Evolutionary conservation across 1,140 invertebrate genomes (phyloP).

Genomic region (Hyles vespertilio): DNA sequence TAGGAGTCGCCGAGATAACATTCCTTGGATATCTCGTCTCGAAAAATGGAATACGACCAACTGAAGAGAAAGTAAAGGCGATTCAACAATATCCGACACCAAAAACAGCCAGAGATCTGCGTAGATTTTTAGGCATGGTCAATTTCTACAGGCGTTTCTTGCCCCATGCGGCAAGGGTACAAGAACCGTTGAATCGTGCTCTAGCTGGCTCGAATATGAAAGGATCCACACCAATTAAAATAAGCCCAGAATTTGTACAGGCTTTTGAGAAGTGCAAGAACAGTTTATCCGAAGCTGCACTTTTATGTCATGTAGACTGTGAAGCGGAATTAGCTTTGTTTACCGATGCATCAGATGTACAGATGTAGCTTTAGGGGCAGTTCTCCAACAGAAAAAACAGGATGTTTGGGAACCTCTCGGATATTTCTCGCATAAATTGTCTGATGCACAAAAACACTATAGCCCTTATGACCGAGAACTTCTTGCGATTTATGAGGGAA

Average conservation of each 20-base stretch:
- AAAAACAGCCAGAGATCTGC: neutral
- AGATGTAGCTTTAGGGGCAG: slow-evolving; percentile 2
- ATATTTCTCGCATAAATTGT: neutral
- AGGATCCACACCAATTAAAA: neutral
- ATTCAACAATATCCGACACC: too few relatives aligned
- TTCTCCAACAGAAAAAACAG: neutral
- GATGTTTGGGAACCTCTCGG: slow-evolving; percentile 1
- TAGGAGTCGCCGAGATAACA: neutral
- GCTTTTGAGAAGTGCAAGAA: slow-evolving; percentile 1
- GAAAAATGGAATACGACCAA: slow-evolving; percentile 1
- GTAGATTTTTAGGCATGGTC: slow-evolving; percentile 3
- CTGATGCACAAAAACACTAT: neutral
- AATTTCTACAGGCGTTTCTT: neutral
- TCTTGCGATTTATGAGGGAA: neutral
- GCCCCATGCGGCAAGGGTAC: too few relatives aligned
- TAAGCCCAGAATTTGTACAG: neutral
- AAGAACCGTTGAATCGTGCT: too few relatives aligned
- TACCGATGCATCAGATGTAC: slow-evolving; percentile 8
- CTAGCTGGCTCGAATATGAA: too few relatives aligned
- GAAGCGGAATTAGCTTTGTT: neutral
- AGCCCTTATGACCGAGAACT: neutral
- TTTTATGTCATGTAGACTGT: neutral
- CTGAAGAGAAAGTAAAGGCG: neutral
- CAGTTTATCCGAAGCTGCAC: neutral
- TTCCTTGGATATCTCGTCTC: slow-evolving; percentile 9